Evolutionary conservation across 2,797 vertebrate genomes (phyloP).

Genomic region (Anabas testudineus): DNA sequence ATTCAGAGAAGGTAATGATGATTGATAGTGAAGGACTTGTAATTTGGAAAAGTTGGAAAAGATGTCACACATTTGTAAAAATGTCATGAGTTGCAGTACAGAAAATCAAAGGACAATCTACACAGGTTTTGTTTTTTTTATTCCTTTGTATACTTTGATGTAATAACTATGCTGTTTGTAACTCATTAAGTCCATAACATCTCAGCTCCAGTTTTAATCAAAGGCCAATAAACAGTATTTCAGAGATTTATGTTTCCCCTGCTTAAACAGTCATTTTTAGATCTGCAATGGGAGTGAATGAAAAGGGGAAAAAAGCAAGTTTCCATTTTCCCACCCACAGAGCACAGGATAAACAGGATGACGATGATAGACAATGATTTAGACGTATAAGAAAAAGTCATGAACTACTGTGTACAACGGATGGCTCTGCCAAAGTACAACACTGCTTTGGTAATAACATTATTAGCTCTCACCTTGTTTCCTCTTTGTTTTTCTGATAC

Average conservation of each 20-base stretch:
- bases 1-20: conserved; percentile 93
- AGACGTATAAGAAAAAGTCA: neutral
- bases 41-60: neutral
- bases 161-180: too few relatives aligned
- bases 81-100: too few relatives aligned
- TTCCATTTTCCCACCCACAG: neutral
- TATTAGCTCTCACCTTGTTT: conserved; percentile 11
- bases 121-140: neutral
- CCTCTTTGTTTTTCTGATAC: conserved; percentile 5
- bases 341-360: neutral
- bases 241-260: too few relatives aligned
- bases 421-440: conserved; percentile 1
- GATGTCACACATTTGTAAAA: too few relatives aligned
- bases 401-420: conserved; percentile 2
- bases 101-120: too few relatives aligned
- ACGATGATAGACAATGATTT: conserved; percentile 16
- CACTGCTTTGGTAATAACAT: conserved; percentile 11
- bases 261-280: neutral
- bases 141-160: too few relatives aligned
- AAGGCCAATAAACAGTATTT: too few relatives aligned
- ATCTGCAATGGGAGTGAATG: neutral
- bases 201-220: neutral
- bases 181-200: neutral
- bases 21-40: neutral
- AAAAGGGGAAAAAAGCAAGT: neutral